These are phyloP conservation scores for Meteorus colon DNA, from an alignment of 2,888 invertebrate genomes.

Conservation along the genomic window DNA sequence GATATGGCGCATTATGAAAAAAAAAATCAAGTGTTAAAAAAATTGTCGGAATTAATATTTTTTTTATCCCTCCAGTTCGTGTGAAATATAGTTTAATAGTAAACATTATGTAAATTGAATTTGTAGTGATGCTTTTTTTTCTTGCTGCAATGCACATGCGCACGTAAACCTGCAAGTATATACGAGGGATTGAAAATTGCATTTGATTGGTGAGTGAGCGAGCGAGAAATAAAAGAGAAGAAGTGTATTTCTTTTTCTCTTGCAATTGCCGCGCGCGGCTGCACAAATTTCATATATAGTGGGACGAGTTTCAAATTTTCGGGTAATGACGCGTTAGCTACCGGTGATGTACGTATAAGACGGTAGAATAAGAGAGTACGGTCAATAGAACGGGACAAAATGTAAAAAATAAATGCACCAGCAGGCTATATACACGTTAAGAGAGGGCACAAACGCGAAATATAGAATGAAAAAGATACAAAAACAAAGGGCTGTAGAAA, in stretches of 20 bases:
- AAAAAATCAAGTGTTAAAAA: neutral
- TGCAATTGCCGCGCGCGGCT: slow-evolving; percentile 25
- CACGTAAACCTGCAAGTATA: slow-evolving; percentile 32
- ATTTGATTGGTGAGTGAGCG: slow-evolving; percentile 41
- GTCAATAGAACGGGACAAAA: neutral
- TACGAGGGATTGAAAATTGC: slow-evolving; percentile 44
- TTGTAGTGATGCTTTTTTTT: slow-evolving; percentile 11
- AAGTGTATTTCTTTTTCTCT: slow-evolving; percentile 15
- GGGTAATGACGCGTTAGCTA: slow-evolving; percentile 70
- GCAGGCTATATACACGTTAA: slow-evolving; percentile 11
- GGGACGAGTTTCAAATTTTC: slow-evolving; percentile 64
- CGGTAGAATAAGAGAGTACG: slow-evolving; percentile 9
- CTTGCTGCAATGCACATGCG: neutral
- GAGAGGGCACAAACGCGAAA: neutral
- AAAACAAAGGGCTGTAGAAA: slow-evolving; percentile 3
- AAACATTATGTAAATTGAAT: slow-evolving; percentile 25
- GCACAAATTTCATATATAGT: slow-evolving; percentile 49
- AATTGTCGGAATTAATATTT: neutral
- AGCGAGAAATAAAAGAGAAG: slow-evolving; percentile 6
- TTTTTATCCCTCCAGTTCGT: neutral
- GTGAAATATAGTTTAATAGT: slow-evolving; percentile 2
- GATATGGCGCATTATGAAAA: neutral
- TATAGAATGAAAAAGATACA: slow-evolving; percentile 24
- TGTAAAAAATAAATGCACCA: slow-evolving; percentile 11
- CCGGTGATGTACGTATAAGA: slow-evolving; percentile 55